Evolutionary conservation across 2,888 invertebrate species (phyloP), one percentile per base, ranked within the genome.

Genomic region (Drosophila neotestacea): DNA sequence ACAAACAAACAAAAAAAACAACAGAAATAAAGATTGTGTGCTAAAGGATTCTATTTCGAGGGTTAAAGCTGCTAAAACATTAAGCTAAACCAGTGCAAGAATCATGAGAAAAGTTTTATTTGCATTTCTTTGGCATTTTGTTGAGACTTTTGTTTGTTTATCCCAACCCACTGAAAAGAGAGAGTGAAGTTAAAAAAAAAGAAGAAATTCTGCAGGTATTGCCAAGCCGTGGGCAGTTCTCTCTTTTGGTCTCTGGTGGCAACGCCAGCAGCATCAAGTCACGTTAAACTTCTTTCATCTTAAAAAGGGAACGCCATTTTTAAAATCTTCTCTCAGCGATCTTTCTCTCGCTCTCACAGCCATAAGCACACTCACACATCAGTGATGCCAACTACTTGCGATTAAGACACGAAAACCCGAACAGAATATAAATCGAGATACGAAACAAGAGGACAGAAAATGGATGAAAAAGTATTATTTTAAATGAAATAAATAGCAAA

Each of bases 61-160:
- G 6, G 51, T 77, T 77, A 73, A 73, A 72, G 77, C 77, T 65
- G 55, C 34, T 32, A n/a, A 51, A 52, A 70, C 68, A 56, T 80
- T 70, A 52, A 48, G 70, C 64, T 65, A 65, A 73, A 44, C 58
- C 62, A 70, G 54, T 36, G 50, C 44, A 32, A 38, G 51, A 22
- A 36, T 46, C 9, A 51, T 52, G 58, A 56, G 54, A 61, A 82
- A 85, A 85, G 81, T 82, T 85, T 79, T 82, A 56, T 82, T 82
- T 82, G 82, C 79, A 83, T 86, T 88, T 87, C 77, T 79, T 81
- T 77, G 86, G 70, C 77, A 86, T 81, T 87, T 76, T 59, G 76
- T 66, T 86, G 69, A 56, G 68, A 64, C 58, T 75, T 75, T 70
- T 80, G 63, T 79, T 72, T 71, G 63, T 50, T 48, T 58, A 48